phyloP scores from a whole-genome alignment of 92 coral and sea anemone species.

The Blastomussa wellsi region DNA sequence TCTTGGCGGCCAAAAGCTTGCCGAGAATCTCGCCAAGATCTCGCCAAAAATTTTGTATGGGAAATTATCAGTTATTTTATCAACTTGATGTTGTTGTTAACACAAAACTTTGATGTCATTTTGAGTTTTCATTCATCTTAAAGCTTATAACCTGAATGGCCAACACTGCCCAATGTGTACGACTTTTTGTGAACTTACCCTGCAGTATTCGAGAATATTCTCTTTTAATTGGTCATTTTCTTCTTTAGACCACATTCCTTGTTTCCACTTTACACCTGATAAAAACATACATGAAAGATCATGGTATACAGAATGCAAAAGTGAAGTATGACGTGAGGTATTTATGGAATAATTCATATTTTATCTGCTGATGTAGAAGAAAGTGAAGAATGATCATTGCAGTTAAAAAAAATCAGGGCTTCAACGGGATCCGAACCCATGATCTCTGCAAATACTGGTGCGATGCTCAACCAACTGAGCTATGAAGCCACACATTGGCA shows the following conservation, averaged over 20 bases:
- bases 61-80: neutral
- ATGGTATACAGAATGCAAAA: neutral
- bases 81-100: neutral
- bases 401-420: too few relatives aligned
- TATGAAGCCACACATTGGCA: too few relatives aligned
- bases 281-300: neutral
- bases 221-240: conserved; percentile 80
- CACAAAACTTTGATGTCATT: neutral
- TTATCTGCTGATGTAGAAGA: too few relatives aligned
- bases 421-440: too few relatives aligned
- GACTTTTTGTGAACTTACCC: conserved; percentile 44
- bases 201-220: conserved; percentile 87
- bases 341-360: too few relatives aligned
- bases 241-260: conserved; percentile 99
- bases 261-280: conserved; percentile 95
- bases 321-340: too few relatives aligned
- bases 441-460: too few relatives aligned
- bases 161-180: neutral
- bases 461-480: too few relatives aligned
- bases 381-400: too few relatives aligned
- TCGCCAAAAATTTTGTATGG: too few relatives aligned
- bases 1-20: too few relatives aligned
- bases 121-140: neutral
- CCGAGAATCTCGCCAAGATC: too few relatives aligned
- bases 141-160: neutral